A percentile compares a stretch with the other conserved stretches of the same genome.
phyloP scores from a whole-genome alignment of 92 coral and sea anemone species.

The Chrysogorgia sp. region DNA sequence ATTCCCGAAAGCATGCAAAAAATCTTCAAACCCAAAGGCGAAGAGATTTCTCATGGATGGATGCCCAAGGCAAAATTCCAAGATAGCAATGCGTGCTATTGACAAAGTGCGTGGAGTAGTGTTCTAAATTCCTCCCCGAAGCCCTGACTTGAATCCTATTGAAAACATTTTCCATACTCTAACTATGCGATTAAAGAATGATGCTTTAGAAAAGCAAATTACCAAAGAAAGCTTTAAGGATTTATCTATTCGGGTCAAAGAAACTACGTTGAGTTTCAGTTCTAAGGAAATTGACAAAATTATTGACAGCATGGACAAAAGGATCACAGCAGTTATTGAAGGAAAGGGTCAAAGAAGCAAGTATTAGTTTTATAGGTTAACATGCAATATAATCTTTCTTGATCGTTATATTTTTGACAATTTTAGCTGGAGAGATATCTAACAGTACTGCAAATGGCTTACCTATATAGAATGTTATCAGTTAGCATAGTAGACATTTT shows the following conservation, averaged over 20 bases:
- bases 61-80: constrained; percentile 59
- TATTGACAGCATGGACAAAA: neutral
- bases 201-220: constrained; percentile 18
- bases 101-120: constrained; percentile 8
- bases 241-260: neutral
- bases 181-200: neutral
- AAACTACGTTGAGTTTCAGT: neutral
- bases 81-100: constrained; percentile 43
- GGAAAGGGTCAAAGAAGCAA: neutral
- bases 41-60: constrained; percentile 61
- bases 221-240: neutral
- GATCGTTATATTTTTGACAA: no score
- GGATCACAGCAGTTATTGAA: neutral
- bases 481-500: no score
- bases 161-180: constrained; percentile 45
- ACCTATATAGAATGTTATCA: no score
- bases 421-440: no score
- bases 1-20: neutral
- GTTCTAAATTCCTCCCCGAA: constrained; percentile 53
- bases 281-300: neutral
- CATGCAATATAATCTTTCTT: no score
- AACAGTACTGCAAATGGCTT: no score
- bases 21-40: constrained; percentile 20
- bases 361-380: no score
- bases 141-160: constrained; percentile 56